Evolutionary conservation across 2,797 vertebrate species (phyloP).

Genomic region (Ctenochaetus hawaiiensis): DNA sequence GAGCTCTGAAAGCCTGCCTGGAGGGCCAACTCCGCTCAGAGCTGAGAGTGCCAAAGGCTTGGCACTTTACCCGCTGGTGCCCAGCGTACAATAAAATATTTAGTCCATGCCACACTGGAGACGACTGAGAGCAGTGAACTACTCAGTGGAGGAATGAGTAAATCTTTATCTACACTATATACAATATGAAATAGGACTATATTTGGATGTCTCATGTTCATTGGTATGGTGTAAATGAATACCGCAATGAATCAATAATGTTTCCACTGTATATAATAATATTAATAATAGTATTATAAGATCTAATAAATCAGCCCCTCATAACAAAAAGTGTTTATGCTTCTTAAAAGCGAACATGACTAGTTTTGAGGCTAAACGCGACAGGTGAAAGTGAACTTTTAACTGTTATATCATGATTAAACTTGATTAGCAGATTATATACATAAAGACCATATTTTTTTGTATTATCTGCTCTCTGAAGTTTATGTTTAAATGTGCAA

Average conservation of each 20-base stretch:
- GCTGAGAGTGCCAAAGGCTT: slow-evolving; percentile 44
- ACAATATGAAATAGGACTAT: slow-evolving; percentile 13
- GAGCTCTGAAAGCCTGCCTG: slow-evolving; percentile 21
- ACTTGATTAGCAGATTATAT: too few relatives aligned
- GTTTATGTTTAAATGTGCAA: too few relatives aligned
- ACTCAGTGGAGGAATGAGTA: slow-evolving; percentile 48
- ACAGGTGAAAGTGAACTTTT: too few relatives aligned
- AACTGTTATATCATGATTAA: too few relatives aligned
- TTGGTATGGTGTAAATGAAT: neutral
- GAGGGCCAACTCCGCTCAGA: slow-evolving; percentile 27
- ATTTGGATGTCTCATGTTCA: slow-evolving; percentile 23
- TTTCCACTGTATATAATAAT: neutral
- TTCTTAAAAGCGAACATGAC: neutral
- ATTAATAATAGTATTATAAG: too few relatives aligned
- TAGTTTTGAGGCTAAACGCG: too few relatives aligned
- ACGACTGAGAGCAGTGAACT: slow-evolving; percentile 44
- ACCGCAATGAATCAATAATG: neutral
- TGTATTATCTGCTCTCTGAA: too few relatives aligned
- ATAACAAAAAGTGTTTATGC: neutral
- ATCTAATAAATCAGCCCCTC: too few relatives aligned
- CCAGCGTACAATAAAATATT: slow-evolving; percentile 62
- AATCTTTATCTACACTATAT: slow-evolving; percentile 38
- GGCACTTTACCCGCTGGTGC: slow-evolving; percentile 54
- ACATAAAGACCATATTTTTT: too few relatives aligned
- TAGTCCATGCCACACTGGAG: slow-evolving; percentile 30